Evolutionary conservation across 2,888 invertebrate genomes (phyloP), one percentile per base, ranked within the genome.

Genomic region (Phalangium opilio): DNA sequence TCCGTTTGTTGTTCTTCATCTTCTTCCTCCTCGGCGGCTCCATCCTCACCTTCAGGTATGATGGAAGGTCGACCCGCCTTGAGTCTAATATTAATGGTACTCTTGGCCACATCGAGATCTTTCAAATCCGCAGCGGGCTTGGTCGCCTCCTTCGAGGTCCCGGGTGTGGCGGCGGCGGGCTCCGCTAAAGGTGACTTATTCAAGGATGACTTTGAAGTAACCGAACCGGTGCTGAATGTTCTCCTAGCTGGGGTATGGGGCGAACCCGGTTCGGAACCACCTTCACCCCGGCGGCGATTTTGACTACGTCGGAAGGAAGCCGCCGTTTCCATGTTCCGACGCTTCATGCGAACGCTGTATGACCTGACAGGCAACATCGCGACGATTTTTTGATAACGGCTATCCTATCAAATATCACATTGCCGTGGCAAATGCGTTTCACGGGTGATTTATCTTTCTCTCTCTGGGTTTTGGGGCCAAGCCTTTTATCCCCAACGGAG

Each of bases 271-370:
- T 40, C 41, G 5, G 49, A 49, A 10, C 49, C 48, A 3, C 41
- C 41, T 3, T 43, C 27, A 3, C 41, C 32, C 20, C 48, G 45
- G 15, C 55, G 47, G 18, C 54, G 38, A 14, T 55, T 50, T 19
- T 49, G 50, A 38, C 44, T 55, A 27, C 46, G 50, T 5, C 54
- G 47, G 39, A 55, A 54, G 17, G 55, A 55, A 15, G 56, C 55
- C 2, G 41, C 50, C 7, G 53, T 48, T 27, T 56, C 56, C 11
- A 51, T 33, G 21, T 55, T 55, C 21, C 55, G 45, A 18, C 50
- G 27, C 35, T 55, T 55, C 48, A 52, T 49, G 12, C 56, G 56
- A 14, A 56, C 53, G 41, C 56, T 56, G 45, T 56, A 56, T 11
- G 56, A 56, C 12, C 56, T 43, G 11, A 55, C 55, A 12, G 55